Conservation (phyloP, 1,140 invertebrate genomes). For the Heliconius hewitsoni region DNA sequence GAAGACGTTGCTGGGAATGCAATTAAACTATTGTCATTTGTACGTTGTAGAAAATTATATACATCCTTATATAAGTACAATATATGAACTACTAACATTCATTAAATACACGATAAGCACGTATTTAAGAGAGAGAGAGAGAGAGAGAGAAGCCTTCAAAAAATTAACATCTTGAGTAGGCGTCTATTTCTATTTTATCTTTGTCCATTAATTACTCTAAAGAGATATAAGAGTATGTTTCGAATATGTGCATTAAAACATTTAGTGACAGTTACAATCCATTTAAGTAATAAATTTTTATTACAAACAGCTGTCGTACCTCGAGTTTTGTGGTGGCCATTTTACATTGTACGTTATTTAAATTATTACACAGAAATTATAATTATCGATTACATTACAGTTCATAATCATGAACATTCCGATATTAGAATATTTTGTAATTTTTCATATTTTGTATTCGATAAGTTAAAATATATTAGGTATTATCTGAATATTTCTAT, state of each 20-base stretch:
- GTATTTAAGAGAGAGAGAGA: not conserved
- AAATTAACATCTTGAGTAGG: not conserved
- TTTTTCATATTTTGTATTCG: not conserved
- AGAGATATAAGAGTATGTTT: not conserved
- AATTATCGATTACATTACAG: not conserved
- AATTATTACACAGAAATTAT: not conserved
- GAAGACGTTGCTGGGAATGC: too few relatives aligned
- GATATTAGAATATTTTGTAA: not conserved
- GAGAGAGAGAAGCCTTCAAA: not conserved
- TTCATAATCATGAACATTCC: not conserved
- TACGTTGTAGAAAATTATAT: not conserved
- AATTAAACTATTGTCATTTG: too few relatives aligned
- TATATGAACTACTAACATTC: slow-evolving; percentile 17
- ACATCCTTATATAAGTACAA: slow-evolving; percentile 3
- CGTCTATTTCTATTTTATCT: not conserved
- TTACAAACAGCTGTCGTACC: not conserved
- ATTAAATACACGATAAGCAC: slow-evolving; percentile 15
- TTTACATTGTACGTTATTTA: not conserved
- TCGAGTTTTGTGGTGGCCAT: not conserved
- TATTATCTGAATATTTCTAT: too few relatives aligned
- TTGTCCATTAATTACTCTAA: not conserved
- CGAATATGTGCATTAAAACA: not conserved
- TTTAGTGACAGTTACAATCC: not conserved
- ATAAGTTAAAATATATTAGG: not conserved
- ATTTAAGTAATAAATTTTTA: not conserved